Base-by-base conservation (phyloP, 2,113 vertebrate species). In the Mustela lutreola region DNA sequence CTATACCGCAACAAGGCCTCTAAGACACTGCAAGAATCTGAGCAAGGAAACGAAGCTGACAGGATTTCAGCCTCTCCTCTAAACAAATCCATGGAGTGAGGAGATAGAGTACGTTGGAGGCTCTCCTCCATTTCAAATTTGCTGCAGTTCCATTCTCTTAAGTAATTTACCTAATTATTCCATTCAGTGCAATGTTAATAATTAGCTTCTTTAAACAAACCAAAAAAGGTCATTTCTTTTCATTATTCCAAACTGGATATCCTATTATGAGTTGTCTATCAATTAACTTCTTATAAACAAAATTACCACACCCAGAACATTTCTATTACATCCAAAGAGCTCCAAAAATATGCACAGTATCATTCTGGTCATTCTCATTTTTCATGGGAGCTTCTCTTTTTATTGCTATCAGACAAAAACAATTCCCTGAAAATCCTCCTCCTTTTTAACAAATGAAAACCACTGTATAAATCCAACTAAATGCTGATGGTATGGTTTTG, bases 371-470 rank as follows among this genome's bases (percentile, higher is more conserved):
- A 81, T 78, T 95, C 42, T 28, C 73, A 18, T 56, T 87, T 83
- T 71, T 28, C 18, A 28, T 50, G 63, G 48, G 21, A 89, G 24
- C 60, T 95, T 31, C 42, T 75, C 80, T 95, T 71, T 50, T 78
- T 4, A 95, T 58, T 75, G 36, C 31, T 81, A 91, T 73, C n/a
- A 85, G 28, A 67, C 28, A 73, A 96, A 83, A 87, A 62, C 15
- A 60, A 95, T 24, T 33, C 12, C 36, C 67, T 85, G 9, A 80
- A 94, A 95, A 88, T 14, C 7, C 8, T 89, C 10, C 8, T 89
- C 7, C 73, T 92, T 88, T 84, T 63, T 95, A 97, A 93, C 21
- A 94, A 98, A 89, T 50, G 48, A 33, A 31, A 91, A 95, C 22
- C n/a, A 86, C 10, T 48, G 71, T 31, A 89, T 2, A 88, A 91